Base-by-base conservation (phyloP, 2,797 vertebrate species). In the Gymnothorax reevesii region DNA sequence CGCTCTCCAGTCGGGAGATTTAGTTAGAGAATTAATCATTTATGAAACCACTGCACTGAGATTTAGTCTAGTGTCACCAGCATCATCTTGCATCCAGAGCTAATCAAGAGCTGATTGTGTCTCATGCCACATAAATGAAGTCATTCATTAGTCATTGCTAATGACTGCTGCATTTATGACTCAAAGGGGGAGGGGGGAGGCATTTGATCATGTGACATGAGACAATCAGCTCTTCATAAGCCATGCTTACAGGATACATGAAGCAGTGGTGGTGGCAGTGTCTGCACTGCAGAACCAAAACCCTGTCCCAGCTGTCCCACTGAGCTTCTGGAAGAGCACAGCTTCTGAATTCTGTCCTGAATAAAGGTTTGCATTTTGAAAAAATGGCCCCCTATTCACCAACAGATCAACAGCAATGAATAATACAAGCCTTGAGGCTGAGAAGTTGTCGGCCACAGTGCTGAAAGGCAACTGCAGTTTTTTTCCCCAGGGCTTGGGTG, bases 351-450 rank as follows among this genome's bases (percentile, higher is more conserved):
- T 20, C 17, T 2, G 33, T 7, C 42, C 73, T 52, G 73, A 0
- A 3, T 52, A 7, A 10, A 42, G 42, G 73, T 20, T 7, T 17
- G 42, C 15, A 49, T 42, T 7, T 1, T 7, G 25, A 17, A 4
- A 12, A 52, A 15, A 49, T 7, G 73, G 25, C 33, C 12, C 7
- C 13, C 1, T 77, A 15, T 49, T n/a, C 73, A 77, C 33, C 73
- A 49, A 15, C 73, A 77, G 73, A 52, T 7, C 1, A 73, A 33
- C 7, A 0, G 27, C 10, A 12, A 77, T 7, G 42, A 7, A 77
- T 77, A 52, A 55, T 49, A 52, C 22, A 7, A 80, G 33, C 52
- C 92, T 92, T 93, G 87, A 91, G 90, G 93, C 91, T 79, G 73
- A 77, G 86, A 89, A 80, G 77, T n/a, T 66, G 64, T 66, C 20